phyloP scores from a whole-genome alignment of 92 coral and sea anemone species.

The Epizoanthus illoricatus region DNA sequence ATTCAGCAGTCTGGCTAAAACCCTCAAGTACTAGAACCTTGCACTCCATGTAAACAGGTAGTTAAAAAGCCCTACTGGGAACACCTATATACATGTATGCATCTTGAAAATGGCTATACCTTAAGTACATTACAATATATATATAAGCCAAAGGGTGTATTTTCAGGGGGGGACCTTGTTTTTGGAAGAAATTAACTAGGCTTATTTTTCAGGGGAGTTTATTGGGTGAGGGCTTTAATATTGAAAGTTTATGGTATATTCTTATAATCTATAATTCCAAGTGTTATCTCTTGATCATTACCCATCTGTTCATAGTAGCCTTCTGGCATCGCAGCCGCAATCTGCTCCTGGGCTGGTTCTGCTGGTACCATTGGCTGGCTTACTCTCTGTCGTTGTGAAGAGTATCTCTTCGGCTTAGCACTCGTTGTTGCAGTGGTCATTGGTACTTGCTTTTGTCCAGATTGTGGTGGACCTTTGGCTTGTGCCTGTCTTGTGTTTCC shows the following conservation, averaged over 20 bases:
- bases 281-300: conserved; percentile 12
- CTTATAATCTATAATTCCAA: too few species aligned
- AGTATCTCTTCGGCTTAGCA: conserved; percentile 84
- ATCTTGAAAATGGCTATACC: background rate
- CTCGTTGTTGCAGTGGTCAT: conserved; percentile 32
- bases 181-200: too few species aligned
- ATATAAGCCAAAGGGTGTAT: too few species aligned
- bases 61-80: too few species aligned
- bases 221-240: too few species aligned
- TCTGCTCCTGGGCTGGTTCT: conserved; percentile 67
- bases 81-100: background rate
- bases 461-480: background rate
- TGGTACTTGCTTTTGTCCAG: background rate
- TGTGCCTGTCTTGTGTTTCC: background rate
- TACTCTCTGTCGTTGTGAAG: conserved; percentile 90
- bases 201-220: too few species aligned
- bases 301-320: conserved; percentile 78
- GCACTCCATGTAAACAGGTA: too few species aligned
- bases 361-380: conserved; percentile 55
- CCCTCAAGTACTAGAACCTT: too few species aligned
- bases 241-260: too few species aligned
- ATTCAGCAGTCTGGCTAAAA: too few species aligned
- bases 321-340: conserved; percentile 58
- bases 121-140: background rate
- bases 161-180: too few species aligned